phyloP scores from a whole-genome alignment of 2,113 vertebrate genomes.

The Hypanus sabinus region DNA sequence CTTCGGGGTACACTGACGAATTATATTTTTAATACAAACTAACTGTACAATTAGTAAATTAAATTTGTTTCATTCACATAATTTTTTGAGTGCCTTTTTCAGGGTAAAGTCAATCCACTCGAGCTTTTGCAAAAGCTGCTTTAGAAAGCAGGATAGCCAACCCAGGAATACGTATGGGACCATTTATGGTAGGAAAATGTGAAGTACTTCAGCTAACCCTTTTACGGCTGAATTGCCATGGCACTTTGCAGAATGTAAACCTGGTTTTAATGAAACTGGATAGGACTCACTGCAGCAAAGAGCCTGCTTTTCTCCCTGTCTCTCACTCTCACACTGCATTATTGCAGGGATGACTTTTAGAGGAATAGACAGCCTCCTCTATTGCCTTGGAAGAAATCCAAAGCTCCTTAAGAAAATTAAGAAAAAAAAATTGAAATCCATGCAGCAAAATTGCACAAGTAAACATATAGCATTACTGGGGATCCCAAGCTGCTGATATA shows the following conservation, averaged over 20 bases:
- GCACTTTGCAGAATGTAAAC: conserved; percentile 36
- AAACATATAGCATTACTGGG: not conserved
- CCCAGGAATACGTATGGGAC: conserved; percentile 33
- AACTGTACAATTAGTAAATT: conserved; percentile 36
- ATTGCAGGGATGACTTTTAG: conserved; percentile 48
- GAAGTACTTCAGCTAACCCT: conserved; percentile 32
- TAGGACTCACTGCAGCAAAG: not conserved
- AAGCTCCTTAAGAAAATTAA: conserved; percentile 46
- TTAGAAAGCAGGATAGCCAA: conserved; percentile 14
- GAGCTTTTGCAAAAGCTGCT: conserved; percentile 30
- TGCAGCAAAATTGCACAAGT: not conserved
- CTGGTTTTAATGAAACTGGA: conserved; percentile 33
- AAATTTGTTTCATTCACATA: conserved; percentile 16
- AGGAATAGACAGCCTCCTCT: conserved; percentile 46
- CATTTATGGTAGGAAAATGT: conserved; percentile 37
- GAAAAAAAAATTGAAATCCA: conserved; percentile 43
- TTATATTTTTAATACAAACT: conserved; percentile 26
- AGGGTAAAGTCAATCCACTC: conserved; percentile 18
- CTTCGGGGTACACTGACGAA: conserved; percentile 26
- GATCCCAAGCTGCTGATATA: not conserved
- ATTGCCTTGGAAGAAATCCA: conserved; percentile 52
- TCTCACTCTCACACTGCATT: not conserved
- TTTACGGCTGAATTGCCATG: conserved; percentile 28
- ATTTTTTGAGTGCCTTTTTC: conserved; percentile 24
- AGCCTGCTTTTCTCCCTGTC: not conserved